Evolutionary conservation across 2,113 vertebrate species (phyloP), one percentile per base, ranked within the genome.

Genomic region (Rhea americana): DNA sequence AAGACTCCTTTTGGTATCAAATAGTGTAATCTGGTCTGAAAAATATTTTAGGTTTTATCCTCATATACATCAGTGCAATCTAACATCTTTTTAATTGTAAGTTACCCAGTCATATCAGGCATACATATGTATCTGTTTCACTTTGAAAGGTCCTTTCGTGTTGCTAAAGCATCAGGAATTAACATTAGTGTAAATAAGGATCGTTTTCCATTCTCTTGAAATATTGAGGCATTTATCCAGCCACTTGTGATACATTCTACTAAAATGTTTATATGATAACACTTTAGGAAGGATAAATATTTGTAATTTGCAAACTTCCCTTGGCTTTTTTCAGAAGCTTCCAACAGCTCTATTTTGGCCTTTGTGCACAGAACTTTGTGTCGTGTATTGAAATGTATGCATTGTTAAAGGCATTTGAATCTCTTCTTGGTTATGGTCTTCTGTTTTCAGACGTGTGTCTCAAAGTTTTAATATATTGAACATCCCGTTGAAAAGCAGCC

Each of bases 341-440:
- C 10, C 9, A 50, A 21, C 15, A 45, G 1, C 1, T 78, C 74
- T n/a, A 11, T 77, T 90, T 75, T 61, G 37, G 8, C 5, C 13
- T 50, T 89, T 68, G 17, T 70, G 5, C 9, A 5, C 24, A 2
- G 28, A 61, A 35, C 30, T 51, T 68, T 8, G 37, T 2, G 2
- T 3, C 6, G 25, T 17, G 1, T 73, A 21, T 41, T 2, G 1
- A 85, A 80, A 89, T 50, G 30, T 0, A 2, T 39, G 18, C 7
- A 77, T 41, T 70, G 15, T 84, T 72, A 59, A 82, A 50, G 24
- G 4, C 9, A 28, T n/a, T 68, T 63, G 14, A 87, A 63, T 80
- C n/a, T 59, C 17, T 59, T 67, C 22, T 73, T 78, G 17, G 25
- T 76, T 22, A 51, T 32, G 2, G n/a, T 30, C 24, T 45, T 37